Evolutionary conservation across 2,113 vertebrate genomes (phyloP).

Genomic region (Gymnobelideus leadbeateri): DNA sequence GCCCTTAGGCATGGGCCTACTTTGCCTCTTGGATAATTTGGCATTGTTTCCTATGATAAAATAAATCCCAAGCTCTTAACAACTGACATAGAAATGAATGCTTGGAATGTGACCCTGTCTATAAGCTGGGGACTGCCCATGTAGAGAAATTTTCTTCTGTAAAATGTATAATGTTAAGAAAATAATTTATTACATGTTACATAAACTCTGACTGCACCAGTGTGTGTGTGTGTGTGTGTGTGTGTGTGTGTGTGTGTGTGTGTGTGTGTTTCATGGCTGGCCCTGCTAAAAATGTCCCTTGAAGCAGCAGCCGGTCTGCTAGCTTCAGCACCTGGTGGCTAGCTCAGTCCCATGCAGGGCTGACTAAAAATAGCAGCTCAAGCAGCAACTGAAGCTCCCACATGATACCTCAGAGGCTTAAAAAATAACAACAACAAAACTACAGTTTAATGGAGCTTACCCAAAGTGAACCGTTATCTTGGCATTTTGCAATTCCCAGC

Average conservation of each 20-base stretch:
- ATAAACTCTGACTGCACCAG: background rate
- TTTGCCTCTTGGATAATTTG: background rate
- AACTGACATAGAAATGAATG: background rate
- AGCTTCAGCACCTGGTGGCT: background rate
- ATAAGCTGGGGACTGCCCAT: background rate
- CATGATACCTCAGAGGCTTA: background rate
- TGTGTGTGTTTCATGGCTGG: background rate
- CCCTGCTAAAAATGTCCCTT: slow-evolving; percentile 1
- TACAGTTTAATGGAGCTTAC: background rate
- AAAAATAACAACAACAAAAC: background rate
- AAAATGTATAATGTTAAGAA: background rate
- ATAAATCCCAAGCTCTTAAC: background rate
- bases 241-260: background rate
- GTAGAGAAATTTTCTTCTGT: background rate
- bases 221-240: background rate
- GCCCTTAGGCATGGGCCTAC: background rate
- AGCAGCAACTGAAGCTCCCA: background rate
- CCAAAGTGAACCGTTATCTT: background rate
- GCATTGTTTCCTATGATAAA: background rate
- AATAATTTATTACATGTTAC: background rate
- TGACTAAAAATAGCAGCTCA: background rate
- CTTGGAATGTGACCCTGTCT: background rate
- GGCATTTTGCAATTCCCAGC: background rate
- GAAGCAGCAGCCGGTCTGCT: background rate
- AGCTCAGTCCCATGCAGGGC: background rate